Evolutionary conservation across 1,140 invertebrate species (phyloP).

Genomic region (Drosophila kikkawai): DNA sequence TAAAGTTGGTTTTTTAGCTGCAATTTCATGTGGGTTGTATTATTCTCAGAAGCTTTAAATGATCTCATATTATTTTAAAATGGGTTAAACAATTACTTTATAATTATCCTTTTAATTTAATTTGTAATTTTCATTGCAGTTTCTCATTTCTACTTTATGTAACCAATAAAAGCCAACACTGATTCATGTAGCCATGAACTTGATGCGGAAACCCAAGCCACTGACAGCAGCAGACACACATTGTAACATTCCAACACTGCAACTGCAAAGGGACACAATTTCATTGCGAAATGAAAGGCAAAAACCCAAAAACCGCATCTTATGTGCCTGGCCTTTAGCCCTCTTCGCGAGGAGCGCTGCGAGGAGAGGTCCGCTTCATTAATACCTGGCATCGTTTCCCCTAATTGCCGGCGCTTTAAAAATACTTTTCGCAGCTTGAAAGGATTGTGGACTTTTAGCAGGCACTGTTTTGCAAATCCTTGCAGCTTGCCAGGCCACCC

Average conservation of each 20-base stretch:
- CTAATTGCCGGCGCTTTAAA: conserved; percentile 42
- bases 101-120: not conserved
- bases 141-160: not conserved
- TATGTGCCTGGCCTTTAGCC: conserved; percentile 14
- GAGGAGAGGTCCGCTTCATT: conserved; percentile 4
- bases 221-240: conserved; percentile 19
- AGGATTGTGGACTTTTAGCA: conserved; percentile 18
- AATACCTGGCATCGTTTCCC: conserved; percentile 36
- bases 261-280: conserved; percentile 1
- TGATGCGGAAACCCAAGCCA: conserved; percentile 6
- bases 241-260: conserved; percentile 11
- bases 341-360: not conserved
- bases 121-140: not conserved
- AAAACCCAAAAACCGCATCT: not conserved
- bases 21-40: not conserved
- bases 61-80: too few species aligned
- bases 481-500: not conserved
- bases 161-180: conserved; percentile 11
- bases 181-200: conserved; percentile 20
- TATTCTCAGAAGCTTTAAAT: not conserved
- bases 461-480: not conserved
- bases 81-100: too few species aligned
- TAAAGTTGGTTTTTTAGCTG: not conserved
- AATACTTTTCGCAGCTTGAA: conserved; percentile 19
- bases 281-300: conserved; percentile 11